Conservation (phyloP, 1,140 invertebrate genomes). For the Meloidogyne exigua region DNA sequence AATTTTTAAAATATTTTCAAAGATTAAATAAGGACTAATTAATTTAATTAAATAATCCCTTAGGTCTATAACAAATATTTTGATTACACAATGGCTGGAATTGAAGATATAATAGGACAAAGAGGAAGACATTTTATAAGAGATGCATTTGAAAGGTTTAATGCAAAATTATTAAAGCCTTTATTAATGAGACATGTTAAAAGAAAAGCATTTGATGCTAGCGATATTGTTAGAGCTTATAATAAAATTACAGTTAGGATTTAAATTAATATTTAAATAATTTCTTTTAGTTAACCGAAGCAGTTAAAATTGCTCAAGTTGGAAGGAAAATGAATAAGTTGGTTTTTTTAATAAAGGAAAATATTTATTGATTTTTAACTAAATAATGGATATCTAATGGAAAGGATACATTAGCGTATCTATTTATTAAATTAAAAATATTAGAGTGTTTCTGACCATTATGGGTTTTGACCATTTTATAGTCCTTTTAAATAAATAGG, state of each 20-base stretch:
- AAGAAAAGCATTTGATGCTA: conserved; percentile 48
- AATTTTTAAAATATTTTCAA: too few species aligned
- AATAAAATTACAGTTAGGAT: conserved; percentile 48
- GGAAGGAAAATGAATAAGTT: conserved; percentile 24
- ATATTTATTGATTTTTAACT: too few species aligned
- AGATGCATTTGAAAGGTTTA: conserved; percentile 55
- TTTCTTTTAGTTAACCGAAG: conserved; percentile 42
- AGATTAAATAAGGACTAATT: too few species aligned
- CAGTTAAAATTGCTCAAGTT: conserved; percentile 39
- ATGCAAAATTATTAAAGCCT: conserved; percentile 57
- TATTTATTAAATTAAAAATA: too few species aligned
- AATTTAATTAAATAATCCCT: background rate
- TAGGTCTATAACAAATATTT: conserved; percentile 43
- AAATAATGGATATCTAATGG: too few species aligned
- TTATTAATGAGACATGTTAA: conserved; percentile 52
- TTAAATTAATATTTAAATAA: background rate
- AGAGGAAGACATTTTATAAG: conserved; percentile 39
- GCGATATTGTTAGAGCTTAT: conserved; percentile 52
- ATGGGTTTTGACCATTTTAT: too few species aligned
- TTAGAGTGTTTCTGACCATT: too few species aligned
- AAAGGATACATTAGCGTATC: too few species aligned
- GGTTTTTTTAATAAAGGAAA: background rate
- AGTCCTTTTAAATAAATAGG: too few species aligned
- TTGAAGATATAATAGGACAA: conserved; percentile 47
- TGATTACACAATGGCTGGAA: conserved; percentile 52